A percentile compares a stretch with the other conserved stretches of the same genome.
Evolutionary conservation across 2,113 vertebrate species (phyloP).

Genomic region (Python bivittatus): DNA sequence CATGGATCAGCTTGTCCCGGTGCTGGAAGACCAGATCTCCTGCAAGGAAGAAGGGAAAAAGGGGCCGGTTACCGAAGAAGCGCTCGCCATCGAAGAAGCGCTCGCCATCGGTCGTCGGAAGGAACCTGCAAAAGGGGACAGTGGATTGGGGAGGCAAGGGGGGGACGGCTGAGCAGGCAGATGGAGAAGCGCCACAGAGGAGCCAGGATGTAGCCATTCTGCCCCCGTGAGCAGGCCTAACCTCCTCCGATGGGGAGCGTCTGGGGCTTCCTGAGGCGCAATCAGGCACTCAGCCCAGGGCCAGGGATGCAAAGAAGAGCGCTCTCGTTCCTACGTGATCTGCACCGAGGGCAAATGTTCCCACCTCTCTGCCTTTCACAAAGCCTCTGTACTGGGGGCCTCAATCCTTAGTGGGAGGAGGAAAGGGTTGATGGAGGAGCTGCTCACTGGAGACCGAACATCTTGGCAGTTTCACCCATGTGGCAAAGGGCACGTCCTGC

Average conservation of each 20-base stretch:
- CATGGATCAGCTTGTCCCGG: slow-evolving; percentile 79
- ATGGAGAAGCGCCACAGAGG: neutral
- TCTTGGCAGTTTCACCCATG: neutral
- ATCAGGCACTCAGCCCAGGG: neutral
- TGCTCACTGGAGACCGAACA: neutral
- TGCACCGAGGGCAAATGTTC: neutral
- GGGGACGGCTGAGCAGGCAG: neutral
- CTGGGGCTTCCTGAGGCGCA: too few species aligned
- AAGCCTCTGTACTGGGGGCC: neutral
- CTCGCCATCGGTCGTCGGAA: neutral
- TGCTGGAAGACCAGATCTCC: slow-evolving; percentile 87
- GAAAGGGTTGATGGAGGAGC: neutral
- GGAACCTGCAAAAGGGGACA: too few species aligned
- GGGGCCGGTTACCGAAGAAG: neutral
- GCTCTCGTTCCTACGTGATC: rapidly evolving
- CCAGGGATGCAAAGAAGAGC: neutral
- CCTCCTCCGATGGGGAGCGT: too few species aligned
- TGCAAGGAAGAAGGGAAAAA: slow-evolving; percentile 47
- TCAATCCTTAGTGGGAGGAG: neutral
- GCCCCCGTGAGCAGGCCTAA: neutral
- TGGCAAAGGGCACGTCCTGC: neutral
- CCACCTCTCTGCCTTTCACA: neutral
- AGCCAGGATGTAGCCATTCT: neutral
- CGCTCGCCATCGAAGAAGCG: neutral
- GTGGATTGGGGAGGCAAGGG: neutral